Percentiles rank a stretch among this genome's conserved stretches.
These are phyloP conservation scores for Colinus virginianus DNA, from an alignment of 2,113 vertebrate genomes.

Conservation along the genomic window DNA sequence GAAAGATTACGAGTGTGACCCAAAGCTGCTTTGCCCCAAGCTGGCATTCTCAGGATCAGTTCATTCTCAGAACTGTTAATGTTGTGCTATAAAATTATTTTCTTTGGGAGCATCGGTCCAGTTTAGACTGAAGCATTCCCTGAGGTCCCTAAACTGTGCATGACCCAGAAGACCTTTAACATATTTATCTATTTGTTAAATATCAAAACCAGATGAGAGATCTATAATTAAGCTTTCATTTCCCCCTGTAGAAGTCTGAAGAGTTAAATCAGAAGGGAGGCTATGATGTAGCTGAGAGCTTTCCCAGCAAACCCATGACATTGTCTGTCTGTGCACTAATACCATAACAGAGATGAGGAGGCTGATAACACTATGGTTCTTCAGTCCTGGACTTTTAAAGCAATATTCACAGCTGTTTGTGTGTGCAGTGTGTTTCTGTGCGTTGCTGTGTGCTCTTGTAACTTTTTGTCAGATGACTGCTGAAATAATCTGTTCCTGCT, in stretches of 20 bases:
- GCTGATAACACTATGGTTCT: background rate
- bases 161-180: slow-evolving; percentile 31
- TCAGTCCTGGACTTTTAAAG: slow-evolving; percentile 15
- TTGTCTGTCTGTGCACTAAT: background rate
- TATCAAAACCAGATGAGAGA: slow-evolving; percentile 44
- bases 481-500: background rate
- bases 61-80: too few relatives aligned
- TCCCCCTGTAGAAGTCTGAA: slow-evolving; percentile 40
- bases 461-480: background rate
- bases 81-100: background rate
- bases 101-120: background rate
- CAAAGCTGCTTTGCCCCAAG: background rate
- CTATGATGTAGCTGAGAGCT: background rate
- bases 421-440: background rate
- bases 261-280: slow-evolving; percentile 58
- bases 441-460: background rate
- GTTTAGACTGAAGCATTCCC: background rate
- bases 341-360: background rate
- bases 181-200: slow-evolving; percentile 35
- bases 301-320: slow-evolving; percentile 49
- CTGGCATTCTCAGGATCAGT: background rate
- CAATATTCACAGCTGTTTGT: background rate
- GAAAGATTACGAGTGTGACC: background rate
- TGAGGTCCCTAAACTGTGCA: background rate
- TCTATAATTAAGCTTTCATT: slow-evolving; percentile 61